Conservation (phyloP, 53 echinoderm and acorn worm species). For the Echinometra lucunter region DNA sequence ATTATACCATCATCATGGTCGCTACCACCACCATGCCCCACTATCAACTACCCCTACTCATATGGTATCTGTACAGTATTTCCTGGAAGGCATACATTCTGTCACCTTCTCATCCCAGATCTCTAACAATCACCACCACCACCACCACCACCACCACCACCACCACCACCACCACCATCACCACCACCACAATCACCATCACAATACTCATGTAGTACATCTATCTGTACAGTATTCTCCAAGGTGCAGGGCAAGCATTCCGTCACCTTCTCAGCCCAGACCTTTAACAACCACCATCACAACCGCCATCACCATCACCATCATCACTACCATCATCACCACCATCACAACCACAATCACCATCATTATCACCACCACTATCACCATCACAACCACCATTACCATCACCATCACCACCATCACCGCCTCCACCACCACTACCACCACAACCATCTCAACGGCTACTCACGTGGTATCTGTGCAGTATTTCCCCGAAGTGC, state of each 20-base stretch:
- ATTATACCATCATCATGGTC: neutral
- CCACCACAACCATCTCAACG: neutral
- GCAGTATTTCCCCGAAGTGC: constrained; percentile 87
- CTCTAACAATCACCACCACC: neutral
- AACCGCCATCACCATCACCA: neutral
- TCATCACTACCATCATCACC: no score
- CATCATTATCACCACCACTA: no score
- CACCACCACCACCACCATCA: neutral
- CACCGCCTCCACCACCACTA: no score
- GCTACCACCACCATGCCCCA: neutral
- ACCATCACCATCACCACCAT: neutral
- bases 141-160: neutral
- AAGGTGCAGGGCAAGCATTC: neutral
- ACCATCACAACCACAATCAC: no score
- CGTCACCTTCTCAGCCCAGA: neutral
- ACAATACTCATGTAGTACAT: neutral
- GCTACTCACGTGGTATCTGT: constrained; percentile 83
- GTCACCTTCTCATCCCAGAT: no score
- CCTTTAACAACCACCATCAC: no score
- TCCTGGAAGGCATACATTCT: no score
- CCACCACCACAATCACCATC: no score
- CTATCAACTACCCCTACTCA: neutral
- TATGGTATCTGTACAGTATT: no score
- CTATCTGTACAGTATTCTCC: neutral
- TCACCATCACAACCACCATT: no score